A percentile compares a stretch with the other conserved stretches of the same genome.
These are phyloP conservation scores for Buteo buteo DNA, from an alignment of 2,113 vertebrate genomes.

Conservation along the genomic window DNA sequence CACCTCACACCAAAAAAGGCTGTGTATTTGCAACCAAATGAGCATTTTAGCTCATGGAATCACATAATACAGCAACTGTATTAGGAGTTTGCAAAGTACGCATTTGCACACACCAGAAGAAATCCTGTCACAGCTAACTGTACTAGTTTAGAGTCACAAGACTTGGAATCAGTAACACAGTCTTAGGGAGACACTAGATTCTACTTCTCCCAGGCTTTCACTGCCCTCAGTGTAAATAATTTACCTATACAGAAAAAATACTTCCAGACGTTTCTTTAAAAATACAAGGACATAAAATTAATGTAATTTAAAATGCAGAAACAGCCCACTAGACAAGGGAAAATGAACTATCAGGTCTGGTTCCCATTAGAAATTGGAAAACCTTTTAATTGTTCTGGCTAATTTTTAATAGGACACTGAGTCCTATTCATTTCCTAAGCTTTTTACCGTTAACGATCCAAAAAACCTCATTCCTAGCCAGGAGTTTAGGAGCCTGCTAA, in stretches of 20 bases:
- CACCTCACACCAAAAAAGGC: background rate
- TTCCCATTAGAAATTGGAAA: constrained; percentile 20
- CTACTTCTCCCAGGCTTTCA: constrained; percentile 16
- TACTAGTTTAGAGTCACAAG: background rate
- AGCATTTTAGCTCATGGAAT: background rate
- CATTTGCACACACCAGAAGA: background rate
- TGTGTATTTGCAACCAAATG: background rate
- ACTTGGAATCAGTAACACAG: background rate
- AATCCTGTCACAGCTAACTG: background rate
- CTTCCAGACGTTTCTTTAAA: background rate
- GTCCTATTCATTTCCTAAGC: background rate
- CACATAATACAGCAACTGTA: background rate
- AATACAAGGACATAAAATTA: background rate
- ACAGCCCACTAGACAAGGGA: background rate
- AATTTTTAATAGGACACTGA: constrained; percentile 57
- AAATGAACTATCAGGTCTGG: background rate
- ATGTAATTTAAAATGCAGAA: constrained; percentile 16
- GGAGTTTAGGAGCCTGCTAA: constrained; percentile 34
- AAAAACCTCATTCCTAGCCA: constrained; percentile 44
- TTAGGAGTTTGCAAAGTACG: background rate
- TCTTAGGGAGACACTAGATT: background rate
- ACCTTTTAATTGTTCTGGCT: constrained; percentile 17
- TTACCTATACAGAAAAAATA: background rate
- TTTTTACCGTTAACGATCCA: constrained; percentile 47
- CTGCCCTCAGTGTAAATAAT: constrained; percentile 8